These are phyloP conservation scores for Artibeus lituratus DNA, from an alignment of 2,797 vertebrate genomes.

Conservation along the genomic window DNA sequence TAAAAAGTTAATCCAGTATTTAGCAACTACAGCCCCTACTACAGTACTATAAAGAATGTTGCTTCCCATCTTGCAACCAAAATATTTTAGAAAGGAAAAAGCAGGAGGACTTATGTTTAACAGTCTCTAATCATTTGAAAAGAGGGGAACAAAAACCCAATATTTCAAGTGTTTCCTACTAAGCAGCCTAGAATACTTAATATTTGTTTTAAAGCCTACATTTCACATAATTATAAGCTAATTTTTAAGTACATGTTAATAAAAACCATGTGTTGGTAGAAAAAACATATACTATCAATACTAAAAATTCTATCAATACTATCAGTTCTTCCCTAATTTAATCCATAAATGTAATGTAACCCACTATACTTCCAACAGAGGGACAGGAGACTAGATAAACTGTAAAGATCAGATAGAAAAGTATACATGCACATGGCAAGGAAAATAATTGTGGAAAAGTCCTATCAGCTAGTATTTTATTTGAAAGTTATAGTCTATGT, in stretches of 20 bases:
- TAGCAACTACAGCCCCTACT: not conserved
- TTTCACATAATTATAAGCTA: not conserved
- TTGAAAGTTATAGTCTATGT: not conserved
- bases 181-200: not conserved
- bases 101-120: not conserved
- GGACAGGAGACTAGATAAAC: not conserved
- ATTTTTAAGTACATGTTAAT: not conserved
- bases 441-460: not conserved
- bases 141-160: not conserved
- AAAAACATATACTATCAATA: not conserved
- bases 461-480: not conserved
- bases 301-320: not conserved
- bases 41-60: not conserved
- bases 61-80: not conserved
- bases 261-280: not conserved
- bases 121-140: not conserved
- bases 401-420: not conserved
- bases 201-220: not conserved
- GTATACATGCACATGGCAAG: not conserved
- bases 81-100: not conserved
- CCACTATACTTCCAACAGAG: not conserved
- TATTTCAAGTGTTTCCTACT: not conserved
- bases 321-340: not conserved
- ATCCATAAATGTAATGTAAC: not conserved
- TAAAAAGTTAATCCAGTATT: not conserved